A percentile compares a stretch with the other conserved stretches of the same genome.
phyloP scores from a whole-genome alignment of 2,888 invertebrate genomes.

The Drosophila crucigera region DNA sequence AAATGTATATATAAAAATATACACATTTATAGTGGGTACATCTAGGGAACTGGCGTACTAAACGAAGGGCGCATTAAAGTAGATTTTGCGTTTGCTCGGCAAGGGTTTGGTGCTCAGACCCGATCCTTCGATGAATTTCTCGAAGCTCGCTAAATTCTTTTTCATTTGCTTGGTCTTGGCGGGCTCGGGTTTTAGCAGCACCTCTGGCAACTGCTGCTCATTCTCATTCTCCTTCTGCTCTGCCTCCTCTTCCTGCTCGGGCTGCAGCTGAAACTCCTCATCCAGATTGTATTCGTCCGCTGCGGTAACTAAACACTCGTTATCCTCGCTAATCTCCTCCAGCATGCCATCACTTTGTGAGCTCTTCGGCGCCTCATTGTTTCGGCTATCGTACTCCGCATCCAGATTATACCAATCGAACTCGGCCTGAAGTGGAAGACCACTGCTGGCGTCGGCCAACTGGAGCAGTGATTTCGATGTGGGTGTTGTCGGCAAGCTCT shows the following conservation, averaged over 20 bases:
- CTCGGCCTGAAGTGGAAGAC: slow-evolving; percentile 83
- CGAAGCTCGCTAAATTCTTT: slow-evolving; percentile 81
- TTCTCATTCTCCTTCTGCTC: slow-evolving; percentile 11
- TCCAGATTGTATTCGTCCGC: slow-evolving; percentile 85
- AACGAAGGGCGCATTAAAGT: slow-evolving; percentile 85
- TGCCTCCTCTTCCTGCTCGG: slow-evolving; percentile 45
- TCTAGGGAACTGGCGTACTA: slow-evolving; percentile 57
- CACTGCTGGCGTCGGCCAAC: slow-evolving; percentile 54
- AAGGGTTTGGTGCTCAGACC: slow-evolving; percentile 84
- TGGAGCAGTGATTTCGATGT: slow-evolving; percentile 55
- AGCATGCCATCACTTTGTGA: slow-evolving; percentile 57
- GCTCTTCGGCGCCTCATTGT: slow-evolving; percentile 55
- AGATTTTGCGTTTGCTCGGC: slow-evolving; percentile 84
- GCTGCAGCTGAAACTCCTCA: slow-evolving; percentile 79
- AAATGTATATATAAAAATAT: background rate
- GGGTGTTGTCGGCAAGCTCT: slow-evolving; percentile 48
- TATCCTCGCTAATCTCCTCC: slow-evolving; percentile 78
- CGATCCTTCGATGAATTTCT: slow-evolving; percentile 83
- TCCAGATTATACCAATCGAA: slow-evolving; percentile 86
- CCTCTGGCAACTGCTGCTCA: slow-evolving; percentile 26
- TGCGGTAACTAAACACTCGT: slow-evolving; percentile 66
- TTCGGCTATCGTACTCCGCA: slow-evolving; percentile 82
- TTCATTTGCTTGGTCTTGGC: slow-evolving; percentile 71
- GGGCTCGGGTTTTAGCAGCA: slow-evolving; percentile 21
- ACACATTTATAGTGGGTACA: slow-evolving; percentile 10